Base-by-base conservation (phyloP, 2,888 invertebrate genomes). In the Lycophotia porphyrea region DNA sequence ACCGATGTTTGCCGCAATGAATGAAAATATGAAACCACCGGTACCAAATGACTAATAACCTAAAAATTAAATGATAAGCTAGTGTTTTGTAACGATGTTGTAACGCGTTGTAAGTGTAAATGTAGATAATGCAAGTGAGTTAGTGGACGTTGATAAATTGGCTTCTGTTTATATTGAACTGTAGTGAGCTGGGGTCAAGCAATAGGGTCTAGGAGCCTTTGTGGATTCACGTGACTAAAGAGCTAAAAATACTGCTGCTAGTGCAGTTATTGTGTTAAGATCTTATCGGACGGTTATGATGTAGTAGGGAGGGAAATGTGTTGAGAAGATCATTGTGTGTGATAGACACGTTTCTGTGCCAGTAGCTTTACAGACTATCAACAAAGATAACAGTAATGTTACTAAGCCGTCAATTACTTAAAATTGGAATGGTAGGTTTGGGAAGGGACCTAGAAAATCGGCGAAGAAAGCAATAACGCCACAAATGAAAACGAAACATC, bases 1-100 rank as follows among this genome's bases (percentile, higher is more conserved):
- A 72, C 88, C 87, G 87, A 90, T 89, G 88, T 88, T 88, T 87
- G 88, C 80, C 61, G 39, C 74, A 76, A 80, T 79, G 47, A 75
- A 84, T 74, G 76, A 88, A 88, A 88, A 87, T 87, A 85, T 87
- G 67, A 55, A 80, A 55, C 31, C 39, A 60, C 65, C 61, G 27
- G 39, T 66, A 58, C 24, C 5, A 52, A 76, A 76, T 67, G 73
- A 77, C 65, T 70, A 74, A 67, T 44, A 76, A 76, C 71, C 71
- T 81, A 75, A 81, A 85, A 71, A 77, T 77, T 67, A 27, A 74
- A 31, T 69, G 84, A 86, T 86, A 82, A 82, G 64, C 55, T 63
- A 61, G 66, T 67, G 72, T 85, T 79, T 84, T 75, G 85, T 82
- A 76, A 84, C 27, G 69, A 76, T 84, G 73, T 71, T 75, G 84